Percentiles rank a stretch among this genome's conserved stretches.
phyloP scores from a whole-genome alignment of 1,140 invertebrate species.

The Diabrotica undecimpunctata region DNA sequence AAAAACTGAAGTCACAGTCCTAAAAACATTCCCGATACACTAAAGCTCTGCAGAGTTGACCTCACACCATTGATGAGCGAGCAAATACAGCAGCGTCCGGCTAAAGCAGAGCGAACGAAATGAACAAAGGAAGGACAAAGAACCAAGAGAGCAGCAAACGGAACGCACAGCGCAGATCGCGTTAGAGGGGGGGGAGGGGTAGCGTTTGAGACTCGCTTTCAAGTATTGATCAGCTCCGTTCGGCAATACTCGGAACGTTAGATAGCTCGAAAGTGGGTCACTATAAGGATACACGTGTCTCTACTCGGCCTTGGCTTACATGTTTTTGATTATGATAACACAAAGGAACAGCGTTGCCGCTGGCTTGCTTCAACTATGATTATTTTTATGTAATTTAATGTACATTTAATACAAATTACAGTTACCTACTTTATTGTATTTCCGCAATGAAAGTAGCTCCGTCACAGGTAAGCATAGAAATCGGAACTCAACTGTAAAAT shows the following conservation, averaged over 20 bases:
- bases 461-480: no score
- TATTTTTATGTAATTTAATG: no score
- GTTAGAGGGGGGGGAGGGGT: constrained; percentile 15
- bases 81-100: background rate
- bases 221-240: constrained; percentile 36
- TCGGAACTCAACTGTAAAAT: no score
- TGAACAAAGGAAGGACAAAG: constrained; percentile 15
- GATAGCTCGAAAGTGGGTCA: constrained; percentile 32
- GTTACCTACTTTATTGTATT: no score
- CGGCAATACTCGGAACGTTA: constrained; percentile 29
- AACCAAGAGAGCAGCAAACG: constrained; percentile 4
- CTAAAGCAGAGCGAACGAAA: background rate
- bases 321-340: constrained; percentile 25
- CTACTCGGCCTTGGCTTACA: constrained; percentile 36
- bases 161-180: background rate
- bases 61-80: background rate
- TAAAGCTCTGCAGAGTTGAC: constrained; percentile 1
- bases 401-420: no score
- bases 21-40: background rate
- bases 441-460: no score
- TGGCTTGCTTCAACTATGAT: no score
- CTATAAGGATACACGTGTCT: constrained; percentile 36
- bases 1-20: background rate
- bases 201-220: constrained; percentile 32
- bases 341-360: constrained; percentile 18